Evolutionary conservation across 2,888 invertebrate genomes (phyloP).

Genomic region (Phortica magna): DNA sequence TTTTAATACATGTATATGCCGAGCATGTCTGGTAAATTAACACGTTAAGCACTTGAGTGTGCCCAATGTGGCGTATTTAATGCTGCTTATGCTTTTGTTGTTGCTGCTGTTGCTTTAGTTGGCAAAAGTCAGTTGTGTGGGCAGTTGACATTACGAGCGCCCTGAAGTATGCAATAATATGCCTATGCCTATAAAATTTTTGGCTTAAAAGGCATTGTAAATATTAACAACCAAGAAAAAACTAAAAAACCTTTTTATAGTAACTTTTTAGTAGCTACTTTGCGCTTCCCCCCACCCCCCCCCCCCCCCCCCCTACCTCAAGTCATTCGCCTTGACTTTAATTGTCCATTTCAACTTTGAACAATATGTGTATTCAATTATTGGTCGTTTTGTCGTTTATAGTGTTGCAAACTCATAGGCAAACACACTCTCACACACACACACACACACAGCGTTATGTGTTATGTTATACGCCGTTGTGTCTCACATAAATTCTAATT

Average conservation of each 20-base stretch:
- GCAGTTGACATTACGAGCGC: background rate
- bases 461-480: constrained; percentile 16
- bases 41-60: constrained; percentile 76
- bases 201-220: background rate
- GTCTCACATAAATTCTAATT: constrained; percentile 74
- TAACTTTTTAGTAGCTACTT: constrained; percentile 18
- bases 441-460: background rate
- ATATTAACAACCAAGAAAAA: constrained; percentile 23
- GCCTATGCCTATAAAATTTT: background rate
- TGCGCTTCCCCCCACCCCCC: background rate
- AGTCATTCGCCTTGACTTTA: no score
- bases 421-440: background rate
- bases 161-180: constrained; percentile 3
- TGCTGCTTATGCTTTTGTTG: constrained; percentile 55
- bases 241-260: constrained; percentile 20
- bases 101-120: background rate
- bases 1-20: constrained; percentile 41
- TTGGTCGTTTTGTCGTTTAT: constrained; percentile 29
- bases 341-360: background rate
- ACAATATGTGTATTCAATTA: constrained; percentile 20
- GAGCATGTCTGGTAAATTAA: constrained; percentile 71
- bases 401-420: constrained; percentile 6
- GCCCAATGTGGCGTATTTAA: constrained; percentile 76
- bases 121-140: background rate
- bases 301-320: no score